Evolutionary conservation across 2,888 invertebrate genomes (phyloP).

Genomic region (Acronicta psi): DNA sequence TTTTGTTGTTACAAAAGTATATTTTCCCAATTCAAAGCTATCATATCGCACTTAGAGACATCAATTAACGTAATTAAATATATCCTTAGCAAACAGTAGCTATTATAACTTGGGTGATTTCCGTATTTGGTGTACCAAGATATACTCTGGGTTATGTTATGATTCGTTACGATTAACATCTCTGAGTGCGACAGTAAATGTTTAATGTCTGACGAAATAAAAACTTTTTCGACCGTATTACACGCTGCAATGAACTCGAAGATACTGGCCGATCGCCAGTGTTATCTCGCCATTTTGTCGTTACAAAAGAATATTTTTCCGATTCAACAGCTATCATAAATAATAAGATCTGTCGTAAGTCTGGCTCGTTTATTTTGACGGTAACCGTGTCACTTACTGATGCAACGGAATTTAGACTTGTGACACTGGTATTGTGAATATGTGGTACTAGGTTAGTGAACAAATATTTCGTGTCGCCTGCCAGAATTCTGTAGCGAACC

Average conservation of each 20-base stretch:
- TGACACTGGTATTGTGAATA: slow-evolving; percentile 35
- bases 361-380: slow-evolving; percentile 22
- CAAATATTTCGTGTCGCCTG: slow-evolving; percentile 24
- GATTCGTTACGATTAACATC: too few relatives aligned
- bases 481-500: slow-evolving; percentile 23
- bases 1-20: slow-evolving; percentile 46
- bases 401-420: slow-evolving; percentile 26
- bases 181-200: too few relatives aligned
- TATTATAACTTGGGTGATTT: too few relatives aligned
- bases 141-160: too few relatives aligned
- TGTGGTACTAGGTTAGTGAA: slow-evolving; percentile 49
- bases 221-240: slow-evolving; percentile 7
- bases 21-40: slow-evolving; percentile 39
- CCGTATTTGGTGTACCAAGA: too few relatives aligned
- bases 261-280: slow-evolving; percentile 43
- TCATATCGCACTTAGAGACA: too few relatives aligned
- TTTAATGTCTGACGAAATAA: slow-evolving; percentile 9
- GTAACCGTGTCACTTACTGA: slow-evolving; percentile 41
- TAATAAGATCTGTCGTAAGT: slow-evolving; percentile 46
- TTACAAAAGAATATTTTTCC: slow-evolving; percentile 49
- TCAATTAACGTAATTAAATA: too few relatives aligned
- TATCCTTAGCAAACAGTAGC: too few relatives aligned
- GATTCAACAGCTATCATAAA: slow-evolving; percentile 48
- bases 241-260: slow-evolving; percentile 30
- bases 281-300: slow-evolving; percentile 26